Evolutionary conservation across 2,888 invertebrate genomes (phyloP).

Genomic region (Listrodromus nycthemerus): DNA sequence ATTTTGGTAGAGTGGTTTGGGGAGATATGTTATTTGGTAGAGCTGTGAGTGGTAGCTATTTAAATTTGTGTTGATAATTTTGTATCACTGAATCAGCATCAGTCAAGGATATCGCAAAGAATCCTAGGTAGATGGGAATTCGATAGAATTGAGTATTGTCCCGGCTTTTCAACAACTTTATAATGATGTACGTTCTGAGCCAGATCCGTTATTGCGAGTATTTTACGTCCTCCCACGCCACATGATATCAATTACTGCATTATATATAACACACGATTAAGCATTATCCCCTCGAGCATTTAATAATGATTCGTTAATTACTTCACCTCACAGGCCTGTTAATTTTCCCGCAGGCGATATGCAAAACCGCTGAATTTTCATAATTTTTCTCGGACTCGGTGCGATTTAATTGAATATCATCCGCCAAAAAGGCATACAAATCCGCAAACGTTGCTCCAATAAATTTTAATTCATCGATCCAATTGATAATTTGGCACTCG

Average conservation of each 20-base stretch:
- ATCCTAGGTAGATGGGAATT: conserved; percentile 21
- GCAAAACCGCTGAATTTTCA: neutral
- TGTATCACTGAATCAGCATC: neutral
- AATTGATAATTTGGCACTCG: neutral
- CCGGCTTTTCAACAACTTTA: conserved; percentile 27
- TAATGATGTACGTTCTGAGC: neutral
- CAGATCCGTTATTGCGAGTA: neutral
- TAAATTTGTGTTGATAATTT: too few species aligned
- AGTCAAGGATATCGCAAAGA: conserved; percentile 11
- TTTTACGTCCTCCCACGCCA: neutral
- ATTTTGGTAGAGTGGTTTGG: too few species aligned
- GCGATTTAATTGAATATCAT: neutral
- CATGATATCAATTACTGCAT: neutral
- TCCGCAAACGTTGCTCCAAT: neutral
- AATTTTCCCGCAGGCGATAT: neutral
- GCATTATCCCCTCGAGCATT: neutral
- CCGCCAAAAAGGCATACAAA: neutral
- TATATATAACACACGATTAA: neutral
- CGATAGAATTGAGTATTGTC: conserved; percentile 3
- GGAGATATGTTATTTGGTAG: too few species aligned
- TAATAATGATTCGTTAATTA: neutral
- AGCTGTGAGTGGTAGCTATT: too few species aligned
- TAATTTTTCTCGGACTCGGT: neutral
- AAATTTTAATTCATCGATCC: neutral
- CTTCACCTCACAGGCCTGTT: neutral